phyloP scores from a whole-genome alignment of 2,888 invertebrate species.

The Drosophila borealis region DNA sequence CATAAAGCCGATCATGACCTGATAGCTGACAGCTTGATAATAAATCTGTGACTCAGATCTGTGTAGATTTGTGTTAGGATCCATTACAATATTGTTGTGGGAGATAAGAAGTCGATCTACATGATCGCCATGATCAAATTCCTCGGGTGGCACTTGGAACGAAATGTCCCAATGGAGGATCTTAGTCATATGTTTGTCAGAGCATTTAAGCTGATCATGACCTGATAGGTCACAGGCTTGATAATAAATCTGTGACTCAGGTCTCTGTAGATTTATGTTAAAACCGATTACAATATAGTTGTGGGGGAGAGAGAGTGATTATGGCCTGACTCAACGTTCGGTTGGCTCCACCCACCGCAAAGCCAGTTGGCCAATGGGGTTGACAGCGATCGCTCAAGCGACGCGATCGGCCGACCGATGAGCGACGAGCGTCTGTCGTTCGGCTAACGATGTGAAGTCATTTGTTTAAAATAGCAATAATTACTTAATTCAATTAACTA shows the following conservation, averaged over 20 bases:
- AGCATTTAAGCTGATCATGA: background rate
- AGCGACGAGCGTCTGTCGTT: constrained; percentile 21
- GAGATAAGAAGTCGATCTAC: background rate
- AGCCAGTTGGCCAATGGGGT: constrained; percentile 38
- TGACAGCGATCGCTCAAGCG: constrained; percentile 40
- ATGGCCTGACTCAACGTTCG: constrained; percentile 19
- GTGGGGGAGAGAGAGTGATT: constrained; percentile 12
- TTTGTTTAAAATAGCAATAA: constrained; percentile 68
- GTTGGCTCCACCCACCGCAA: constrained; percentile 43
- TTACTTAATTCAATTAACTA: constrained; percentile 75
- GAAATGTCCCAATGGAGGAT: background rate
- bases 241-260: constrained; percentile 5
- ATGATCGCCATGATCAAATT: no score
- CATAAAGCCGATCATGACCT: background rate
- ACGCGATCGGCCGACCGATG: constrained; percentile 30
- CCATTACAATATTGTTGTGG: background rate
- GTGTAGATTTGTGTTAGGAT: constrained; percentile 16
- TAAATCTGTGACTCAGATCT: constrained; percentile 21
- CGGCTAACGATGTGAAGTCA: constrained; percentile 63
- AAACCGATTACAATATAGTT: constrained; percentile 6
- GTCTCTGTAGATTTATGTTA: constrained; percentile 11
- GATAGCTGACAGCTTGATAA: constrained; percentile 1
- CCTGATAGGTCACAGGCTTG: background rate
- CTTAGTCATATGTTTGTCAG: background rate
- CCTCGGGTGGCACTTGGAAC: no score